Evolutionary conservation across 1,140 invertebrate species (phyloP).

Genomic region (Diabrotica virgifera): DNA sequence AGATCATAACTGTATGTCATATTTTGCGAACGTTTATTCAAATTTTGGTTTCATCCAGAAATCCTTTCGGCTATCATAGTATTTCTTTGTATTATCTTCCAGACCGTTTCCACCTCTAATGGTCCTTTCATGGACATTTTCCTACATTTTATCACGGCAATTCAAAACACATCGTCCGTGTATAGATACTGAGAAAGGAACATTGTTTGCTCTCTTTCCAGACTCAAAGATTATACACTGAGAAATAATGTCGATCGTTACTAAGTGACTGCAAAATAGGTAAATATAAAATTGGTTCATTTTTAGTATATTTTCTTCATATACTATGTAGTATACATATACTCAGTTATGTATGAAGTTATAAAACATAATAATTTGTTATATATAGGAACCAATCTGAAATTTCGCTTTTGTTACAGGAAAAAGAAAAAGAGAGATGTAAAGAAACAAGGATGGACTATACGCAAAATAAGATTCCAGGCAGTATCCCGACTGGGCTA

Average conservation of each 20-base stretch:
- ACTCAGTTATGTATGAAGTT: too few relatives aligned
- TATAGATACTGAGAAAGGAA: conserved; percentile 24
- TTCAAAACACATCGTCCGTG: conserved; percentile 47
- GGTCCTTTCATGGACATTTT: conserved; percentile 43
- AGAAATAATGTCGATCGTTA: not conserved
- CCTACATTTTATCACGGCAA: conserved; percentile 46
- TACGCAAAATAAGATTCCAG: too few relatives aligned
- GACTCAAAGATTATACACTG: not conserved
- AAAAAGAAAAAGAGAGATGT: too few relatives aligned
- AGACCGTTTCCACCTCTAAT: conserved; percentile 47
- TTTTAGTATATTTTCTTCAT: too few relatives aligned
- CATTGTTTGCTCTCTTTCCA: conserved; percentile 4
- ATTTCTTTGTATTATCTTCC: conserved; percentile 47
- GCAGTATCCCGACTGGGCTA: too few relatives aligned
- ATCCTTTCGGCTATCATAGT: conserved; percentile 33
- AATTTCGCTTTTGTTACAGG: too few relatives aligned
- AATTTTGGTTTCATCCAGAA: conserved; percentile 4
- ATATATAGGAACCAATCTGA: too few relatives aligned
- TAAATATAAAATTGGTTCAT: too few relatives aligned
- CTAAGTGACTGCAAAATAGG: too few relatives aligned
- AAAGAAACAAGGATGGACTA: too few relatives aligned
- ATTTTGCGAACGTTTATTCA: not conserved
- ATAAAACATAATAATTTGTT: too few relatives aligned
- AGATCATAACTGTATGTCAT: not conserved
- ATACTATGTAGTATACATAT: too few relatives aligned